Evolutionary conservation across 2,888 invertebrate species (phyloP), one percentile per base, ranked within the genome.

Genomic region (Caenorhabditis afra): DNA sequence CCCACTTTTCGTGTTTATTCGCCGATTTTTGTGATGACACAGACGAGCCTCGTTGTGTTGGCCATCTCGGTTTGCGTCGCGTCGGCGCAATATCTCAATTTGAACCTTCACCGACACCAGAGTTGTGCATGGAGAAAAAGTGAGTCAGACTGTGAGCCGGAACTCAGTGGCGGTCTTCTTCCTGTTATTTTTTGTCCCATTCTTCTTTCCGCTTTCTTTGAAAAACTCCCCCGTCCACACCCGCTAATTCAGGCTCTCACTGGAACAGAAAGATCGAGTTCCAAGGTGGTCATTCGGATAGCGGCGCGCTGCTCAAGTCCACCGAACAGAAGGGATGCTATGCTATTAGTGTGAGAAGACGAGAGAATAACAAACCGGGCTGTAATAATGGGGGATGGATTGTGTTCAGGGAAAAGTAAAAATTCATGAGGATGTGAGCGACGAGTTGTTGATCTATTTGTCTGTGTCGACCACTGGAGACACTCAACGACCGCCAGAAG

Each of bases 201-300:
- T 7, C 29, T 7, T 7, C 47, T 11, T 44, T 41, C 23, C 18
- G 8, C 11, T 2, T 65, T 20, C 53, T 20, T 20, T 10, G 53
- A 52, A 41, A 45, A 29, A 44, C 8, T n/a, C 7, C 18, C 18
- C 14, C 16, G 18, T 20, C 11, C 22, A 23, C 11, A 7, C 37
- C 10, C 55, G 4, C 7, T 11, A n/a, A 64, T 74, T 61, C 4
- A 83, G 83, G 65, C 18, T 67, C 81, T 37, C 59, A 70, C 55
- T 85, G 85, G 85, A 81, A 73, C 39, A 59, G 81, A 18, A 85
- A 83, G 59, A 79, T 85, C 16, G 81, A 83, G 59, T 85, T 85
- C 66, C 79, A 85, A 70, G 79, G 83, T 18, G 83, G 85, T 10
- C 75, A 78, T 16, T 74, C 71, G 14, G 71, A 68, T 44, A 79